Evolutionary conservation across 2,797 vertebrate species (phyloP).

Genomic region (Caiman crocodilus): DNA sequence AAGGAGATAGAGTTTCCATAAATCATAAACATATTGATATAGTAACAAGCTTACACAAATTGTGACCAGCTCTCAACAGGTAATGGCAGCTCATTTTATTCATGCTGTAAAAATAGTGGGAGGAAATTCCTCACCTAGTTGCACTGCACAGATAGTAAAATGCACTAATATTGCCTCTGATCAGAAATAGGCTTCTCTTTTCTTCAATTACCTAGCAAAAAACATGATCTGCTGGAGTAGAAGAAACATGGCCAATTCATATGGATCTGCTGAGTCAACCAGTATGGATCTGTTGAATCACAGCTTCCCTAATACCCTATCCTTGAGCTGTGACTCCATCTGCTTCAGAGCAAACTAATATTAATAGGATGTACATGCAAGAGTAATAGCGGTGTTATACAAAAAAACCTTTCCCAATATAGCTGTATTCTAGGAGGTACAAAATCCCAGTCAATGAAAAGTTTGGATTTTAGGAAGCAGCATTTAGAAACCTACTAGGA

Average conservation of each 20-base stretch:
- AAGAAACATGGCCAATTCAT: not conserved
- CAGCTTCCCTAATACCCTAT: not conserved
- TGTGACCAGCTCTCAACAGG: accelerated
- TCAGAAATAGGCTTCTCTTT: not conserved
- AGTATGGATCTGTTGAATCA: not conserved
- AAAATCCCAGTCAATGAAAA: accelerated
- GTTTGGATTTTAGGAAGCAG: not conserved
- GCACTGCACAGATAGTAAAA: not conserved
- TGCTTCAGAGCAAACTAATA: not conserved
- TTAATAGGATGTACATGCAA: not conserved
- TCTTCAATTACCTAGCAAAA: slow-evolving; percentile 10
- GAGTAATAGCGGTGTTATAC: not conserved
- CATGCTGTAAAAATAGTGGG: not conserved
- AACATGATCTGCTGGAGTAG: not conserved
- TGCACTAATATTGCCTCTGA: slow-evolving; percentile 8
- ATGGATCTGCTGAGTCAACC: not conserved
- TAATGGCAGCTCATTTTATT: not conserved
- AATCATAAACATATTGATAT: not conserved
- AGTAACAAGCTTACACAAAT: accelerated
- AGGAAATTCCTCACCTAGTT: slow-evolving; percentile 22
- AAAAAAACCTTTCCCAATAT: not conserved
- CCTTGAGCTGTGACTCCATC: not conserved
- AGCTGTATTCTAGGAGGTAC: not conserved
- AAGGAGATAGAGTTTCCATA: not conserved
- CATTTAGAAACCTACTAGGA: not conserved